These are phyloP conservation scores for Apteryx owenii DNA, from an alignment of 2,113 vertebrate genomes.

Conservation along the genomic window DNA sequence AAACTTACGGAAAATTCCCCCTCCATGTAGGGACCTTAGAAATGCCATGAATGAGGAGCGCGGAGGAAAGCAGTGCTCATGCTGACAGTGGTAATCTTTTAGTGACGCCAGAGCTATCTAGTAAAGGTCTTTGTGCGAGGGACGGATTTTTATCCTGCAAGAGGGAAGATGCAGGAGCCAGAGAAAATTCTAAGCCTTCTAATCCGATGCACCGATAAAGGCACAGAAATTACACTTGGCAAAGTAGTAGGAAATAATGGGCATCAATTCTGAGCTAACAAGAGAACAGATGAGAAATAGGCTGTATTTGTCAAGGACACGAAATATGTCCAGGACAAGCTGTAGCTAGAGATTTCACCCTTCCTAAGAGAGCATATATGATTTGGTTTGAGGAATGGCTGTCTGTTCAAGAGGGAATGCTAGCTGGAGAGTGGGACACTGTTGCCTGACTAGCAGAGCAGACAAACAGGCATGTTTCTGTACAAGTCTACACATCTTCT, in stretches of 20 bases:
- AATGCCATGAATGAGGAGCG: neutral
- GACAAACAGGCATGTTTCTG: neutral
- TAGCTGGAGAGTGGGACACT: neutral
- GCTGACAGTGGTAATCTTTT: constrained; percentile 5
- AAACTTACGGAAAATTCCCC: neutral
- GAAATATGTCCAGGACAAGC: neutral
- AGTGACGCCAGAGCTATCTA: neutral
- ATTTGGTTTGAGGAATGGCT: neutral
- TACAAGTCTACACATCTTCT: neutral
- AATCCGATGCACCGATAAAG: neutral
- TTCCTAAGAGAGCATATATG: neutral
- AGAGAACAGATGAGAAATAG: neutral
- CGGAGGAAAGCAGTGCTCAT: neutral
- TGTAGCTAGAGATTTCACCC: neutral
- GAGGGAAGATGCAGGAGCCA: neutral
- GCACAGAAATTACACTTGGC: neutral
- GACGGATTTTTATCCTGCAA: constrained; percentile 2
- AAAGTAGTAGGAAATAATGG: neutral
- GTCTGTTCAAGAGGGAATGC: neutral
- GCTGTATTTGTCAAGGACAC: neutral
- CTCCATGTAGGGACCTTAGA: neutral
- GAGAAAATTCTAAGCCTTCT: neutral
- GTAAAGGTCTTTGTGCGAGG: constrained; percentile 4
- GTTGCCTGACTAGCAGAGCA: neutral
- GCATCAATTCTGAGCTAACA: neutral